Evolutionary conservation across 1,140 invertebrate genomes (phyloP), one percentile per base, ranked within the genome.

Genomic region (Drosophila pectinifera): DNA sequence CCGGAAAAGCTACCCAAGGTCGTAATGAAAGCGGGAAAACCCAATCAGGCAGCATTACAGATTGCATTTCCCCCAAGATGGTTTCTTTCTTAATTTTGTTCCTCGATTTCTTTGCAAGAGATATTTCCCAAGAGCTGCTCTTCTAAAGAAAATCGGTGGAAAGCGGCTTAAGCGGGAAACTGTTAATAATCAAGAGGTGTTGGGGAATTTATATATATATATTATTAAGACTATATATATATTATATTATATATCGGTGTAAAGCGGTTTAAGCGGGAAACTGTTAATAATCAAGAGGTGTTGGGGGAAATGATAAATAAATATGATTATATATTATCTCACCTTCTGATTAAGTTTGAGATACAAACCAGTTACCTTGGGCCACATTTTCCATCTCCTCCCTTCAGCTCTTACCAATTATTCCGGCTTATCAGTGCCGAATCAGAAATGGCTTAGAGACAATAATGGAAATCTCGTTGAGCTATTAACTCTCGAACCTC

Each of bases 31-130:
- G 63, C 55, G 62, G 74, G 61, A 72, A 76, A 76, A 76, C 73
- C 61, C 72, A 76, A 75, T 76, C 72, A 74, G 73, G 72, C 64
- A 69, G 74, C 74, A 69, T 77, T 77, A 77, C 74, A 77, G 73
- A 77, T 77, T 77, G 73, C 73, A 77, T 69, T 77, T 77, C 73
- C 74, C 55, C 38, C 48, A 41, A 49, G 42, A 73, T 46, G 48
- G 63, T 63, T 63, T 63, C 56, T 61, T 73, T 73, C 54, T 62
- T 72, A 72, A 70, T 73, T 73, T 54, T 18, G 22, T 13, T 46
- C 3, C 24, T 39, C 41, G 16, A 43, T 39, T 58, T 54, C 5
- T 11, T 0, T 13, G 34, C 6, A 4, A 5, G 4, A 28, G 13
- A 26, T 36, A 51, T 65, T 68, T 53, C 28, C 36, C 45, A 24